Evolutionary conservation across 2,113 vertebrate species (phyloP).

Genomic region (Colaptes auratus): DNA sequence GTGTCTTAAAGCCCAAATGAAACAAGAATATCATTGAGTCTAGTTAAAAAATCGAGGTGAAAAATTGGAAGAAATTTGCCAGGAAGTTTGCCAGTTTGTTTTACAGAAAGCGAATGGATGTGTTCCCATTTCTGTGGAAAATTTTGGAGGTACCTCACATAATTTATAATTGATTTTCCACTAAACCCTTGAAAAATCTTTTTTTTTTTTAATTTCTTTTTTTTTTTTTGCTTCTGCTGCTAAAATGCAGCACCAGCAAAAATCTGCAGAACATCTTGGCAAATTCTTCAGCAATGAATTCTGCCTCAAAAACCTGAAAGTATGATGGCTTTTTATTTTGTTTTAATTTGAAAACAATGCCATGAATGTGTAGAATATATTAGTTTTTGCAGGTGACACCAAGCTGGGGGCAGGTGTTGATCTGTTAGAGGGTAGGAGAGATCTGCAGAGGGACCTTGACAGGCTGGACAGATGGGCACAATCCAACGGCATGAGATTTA

Average conservation of each 20-base stretch:
- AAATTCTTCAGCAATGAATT: constrained; percentile 46
- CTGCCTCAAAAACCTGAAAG: constrained; percentile 50
- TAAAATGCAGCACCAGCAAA: constrained; percentile 60
- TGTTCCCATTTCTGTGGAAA: constrained; percentile 57
- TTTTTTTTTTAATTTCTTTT: constrained; percentile 20
- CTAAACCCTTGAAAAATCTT: constrained; percentile 48
- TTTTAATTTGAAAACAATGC: background rate
- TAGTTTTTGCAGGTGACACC: background rate
- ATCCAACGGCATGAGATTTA: too few species aligned
- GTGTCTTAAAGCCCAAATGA: background rate
- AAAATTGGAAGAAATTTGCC: constrained; percentile 40
- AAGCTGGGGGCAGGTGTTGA: too few species aligned
- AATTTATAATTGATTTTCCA: constrained; percentile 72
- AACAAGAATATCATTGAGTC: constrained; percentile 16
- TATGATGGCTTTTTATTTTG: background rate
- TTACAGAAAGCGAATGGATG: constrained; percentile 59
- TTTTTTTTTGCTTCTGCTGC: constrained; percentile 8
- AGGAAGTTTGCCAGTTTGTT: constrained; percentile 53
- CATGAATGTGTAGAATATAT: background rate
- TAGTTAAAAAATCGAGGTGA: constrained; percentile 40
- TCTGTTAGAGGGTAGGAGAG: too few species aligned
- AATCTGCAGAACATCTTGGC: constrained; percentile 51
- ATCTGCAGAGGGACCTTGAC: too few species aligned
- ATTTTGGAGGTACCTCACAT: constrained; percentile 41
- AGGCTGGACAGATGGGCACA: too few species aligned